Base-by-base conservation (phyloP, 2,797 vertebrate species). In the Anguilla megastoma region DNA sequence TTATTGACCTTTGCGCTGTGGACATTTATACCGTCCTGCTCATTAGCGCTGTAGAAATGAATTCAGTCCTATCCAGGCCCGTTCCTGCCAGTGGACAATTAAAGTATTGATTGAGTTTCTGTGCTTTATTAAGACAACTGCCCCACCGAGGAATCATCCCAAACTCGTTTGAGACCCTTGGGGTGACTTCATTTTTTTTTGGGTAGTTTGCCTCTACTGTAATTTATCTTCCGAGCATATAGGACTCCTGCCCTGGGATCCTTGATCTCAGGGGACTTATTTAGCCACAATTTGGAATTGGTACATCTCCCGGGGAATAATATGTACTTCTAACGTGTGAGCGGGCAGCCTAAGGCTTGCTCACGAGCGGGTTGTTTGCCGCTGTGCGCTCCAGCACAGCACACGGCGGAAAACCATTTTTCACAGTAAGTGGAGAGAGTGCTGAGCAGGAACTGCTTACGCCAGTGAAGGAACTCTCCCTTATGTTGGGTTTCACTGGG, bases 21-120 rank as follows among this genome's bases (percentile, higher is more conserved):
- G 85, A 56, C n/a, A 50, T 89, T 88, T 87, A 76, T 91, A 86
- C 84, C 66, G 87, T 86, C 87, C 48, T 86, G 84, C 89, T 91
- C 88, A 86, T 89, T 91, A 90, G 87, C 79, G 84, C 86, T 85
- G 88, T 86, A 90, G 90, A 90, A 89, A 91, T 88, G 76, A 91
- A 83, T 89, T 82, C 76, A 84, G 90, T 85, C 85, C 56, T 76
- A 90, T 85, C 54, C 45, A 30, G 5, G 48, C 60, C 50, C 9
- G 50, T 7, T 48, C 86, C 36, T 66, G 56, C 86, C 79, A 91
- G 88, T 82, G 86, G 86, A 90, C 89, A 80, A 91, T 89, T 86
- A 91, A 86, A 88, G 86, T 89, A 92, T 92, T 85, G 91, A 91
- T 89, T 71, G 74, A 52, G 82, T 18, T 9, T 1, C 41, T 63